phyloP scores from a whole-genome alignment of 2,888 invertebrate species.

The Caenorhabditis afra region DNA sequence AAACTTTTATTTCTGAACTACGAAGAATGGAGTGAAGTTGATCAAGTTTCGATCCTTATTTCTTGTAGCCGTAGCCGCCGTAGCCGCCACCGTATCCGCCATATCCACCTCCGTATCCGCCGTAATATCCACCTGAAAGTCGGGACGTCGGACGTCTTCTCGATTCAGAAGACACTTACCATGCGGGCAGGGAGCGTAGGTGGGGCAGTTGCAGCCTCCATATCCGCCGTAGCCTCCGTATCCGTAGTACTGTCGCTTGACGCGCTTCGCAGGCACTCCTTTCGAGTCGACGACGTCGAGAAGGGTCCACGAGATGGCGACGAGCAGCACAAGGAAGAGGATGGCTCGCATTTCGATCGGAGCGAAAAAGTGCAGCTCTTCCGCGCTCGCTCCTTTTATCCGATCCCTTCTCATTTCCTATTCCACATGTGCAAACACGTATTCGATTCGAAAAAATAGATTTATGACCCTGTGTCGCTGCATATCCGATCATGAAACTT shows the following conservation, averaged over 20 bases:
- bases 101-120: conserved; percentile 57
- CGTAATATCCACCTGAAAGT: conserved; percentile 43
- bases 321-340: conserved; percentile 51
- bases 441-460: conserved; percentile 32
- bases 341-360: conserved; percentile 47
- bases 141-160: background rate
- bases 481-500: conserved; percentile 12
- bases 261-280: conserved; percentile 54
- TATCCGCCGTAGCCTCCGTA: conserved; percentile 43
- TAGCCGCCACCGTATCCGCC: conserved; percentile 62
- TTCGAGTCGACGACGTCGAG: conserved; percentile 55
- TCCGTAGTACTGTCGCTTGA: conserved; percentile 59
- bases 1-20: conserved; percentile 37
- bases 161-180: conserved; percentile 2
- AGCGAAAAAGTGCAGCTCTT: conserved; percentile 39
- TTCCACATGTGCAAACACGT: conserved; percentile 32
- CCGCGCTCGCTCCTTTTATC: conserved; percentile 22
- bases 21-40: conserved; percentile 23
- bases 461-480: conserved; percentile 31
- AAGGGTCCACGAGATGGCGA: conserved; percentile 61
- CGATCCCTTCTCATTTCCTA: conserved; percentile 11
- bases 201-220: conserved; percentile 55
- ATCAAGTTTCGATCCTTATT: conserved; percentile 42
- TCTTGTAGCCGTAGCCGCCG: conserved; percentile 60
- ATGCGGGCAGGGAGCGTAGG: conserved; percentile 59